A percentile compares a stretch with the other conserved stretches of the same genome.
These are phyloP conservation scores for Ciconia stormi DNA, from an alignment of 2,113 vertebrate species.

Conservation along the genomic window DNA sequence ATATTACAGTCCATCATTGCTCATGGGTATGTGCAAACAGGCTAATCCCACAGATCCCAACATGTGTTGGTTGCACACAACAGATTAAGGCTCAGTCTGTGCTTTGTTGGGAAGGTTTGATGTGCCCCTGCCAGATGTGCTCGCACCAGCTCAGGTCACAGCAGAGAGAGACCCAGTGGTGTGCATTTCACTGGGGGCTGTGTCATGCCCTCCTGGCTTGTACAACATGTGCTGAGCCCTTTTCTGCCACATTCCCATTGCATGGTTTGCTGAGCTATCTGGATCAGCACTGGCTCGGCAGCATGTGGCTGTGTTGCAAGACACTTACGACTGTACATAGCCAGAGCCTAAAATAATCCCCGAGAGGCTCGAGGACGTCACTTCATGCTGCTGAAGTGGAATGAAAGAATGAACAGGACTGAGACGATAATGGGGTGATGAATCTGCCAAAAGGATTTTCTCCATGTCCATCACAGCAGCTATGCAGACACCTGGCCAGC, in stretches of 20 bases:
- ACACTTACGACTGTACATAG: not conserved
- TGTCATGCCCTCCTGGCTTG: not conserved
- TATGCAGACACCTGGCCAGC: not conserved
- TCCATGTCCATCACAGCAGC: not conserved
- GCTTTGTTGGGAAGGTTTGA: not conserved
- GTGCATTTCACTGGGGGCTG: fast-evolving
- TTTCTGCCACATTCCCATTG: not conserved
- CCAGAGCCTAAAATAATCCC: not conserved
- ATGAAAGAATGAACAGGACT: not conserved
- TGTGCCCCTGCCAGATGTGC: not conserved
- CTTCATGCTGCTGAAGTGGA: not conserved
- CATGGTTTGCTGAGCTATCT: not conserved
- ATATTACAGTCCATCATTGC: not conserved
- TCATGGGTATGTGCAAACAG: not conserved
- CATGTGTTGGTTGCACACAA: not conserved
- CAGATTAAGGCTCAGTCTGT: not conserved
- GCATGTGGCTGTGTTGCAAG: not conserved
- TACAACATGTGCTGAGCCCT: not conserved
- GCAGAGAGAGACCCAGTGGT: not conserved
- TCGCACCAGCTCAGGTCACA: not conserved
- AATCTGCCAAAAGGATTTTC: not conserved
- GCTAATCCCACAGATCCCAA: not conserved
- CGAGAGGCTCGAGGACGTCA: not conserved
- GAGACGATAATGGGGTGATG: not conserved
- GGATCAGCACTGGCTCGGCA: not conserved